Conservation (phyloP, 2,888 invertebrate genomes). For the Drosophila monieri region DNA sequence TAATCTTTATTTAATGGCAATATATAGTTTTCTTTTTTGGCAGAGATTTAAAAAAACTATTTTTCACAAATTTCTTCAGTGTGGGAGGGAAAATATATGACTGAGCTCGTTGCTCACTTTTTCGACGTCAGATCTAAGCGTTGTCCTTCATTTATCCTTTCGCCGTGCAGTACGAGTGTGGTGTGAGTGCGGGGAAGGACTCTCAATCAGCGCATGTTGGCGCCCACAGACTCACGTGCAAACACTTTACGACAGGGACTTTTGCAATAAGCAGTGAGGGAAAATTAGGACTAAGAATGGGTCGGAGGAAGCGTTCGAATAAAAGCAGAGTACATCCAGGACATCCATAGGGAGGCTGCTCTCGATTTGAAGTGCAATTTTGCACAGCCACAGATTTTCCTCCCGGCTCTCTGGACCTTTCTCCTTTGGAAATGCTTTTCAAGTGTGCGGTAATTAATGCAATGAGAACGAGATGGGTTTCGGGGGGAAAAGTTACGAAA, state of each 20-base stretch:
- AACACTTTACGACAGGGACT: constrained; percentile 69
- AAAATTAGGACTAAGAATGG: not conserved
- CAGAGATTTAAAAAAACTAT: not conserved
- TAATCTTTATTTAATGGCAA: not conserved
- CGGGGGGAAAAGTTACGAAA: constrained; percentile 46
- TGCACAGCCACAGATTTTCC: constrained; percentile 74
- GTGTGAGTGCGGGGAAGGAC: constrained; percentile 53
- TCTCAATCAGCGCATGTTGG: constrained; percentile 79
- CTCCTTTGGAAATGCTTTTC: constrained; percentile 44
- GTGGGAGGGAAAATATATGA: constrained; percentile 21
- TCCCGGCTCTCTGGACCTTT: constrained; percentile 11
- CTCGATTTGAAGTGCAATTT: constrained; percentile 72
- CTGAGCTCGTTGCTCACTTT: constrained; percentile 46
- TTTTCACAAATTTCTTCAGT: constrained; percentile 5
- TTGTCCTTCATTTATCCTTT: constrained; percentile 78
- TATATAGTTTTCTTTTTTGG: not conserved
- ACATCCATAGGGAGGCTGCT: constrained; percentile 4
- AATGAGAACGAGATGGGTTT: constrained; percentile 49
- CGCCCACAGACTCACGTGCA: constrained; percentile 76
- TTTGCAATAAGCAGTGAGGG: constrained; percentile 14
- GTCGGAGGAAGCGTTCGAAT: not conserved
- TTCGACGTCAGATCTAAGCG: constrained; percentile 69
- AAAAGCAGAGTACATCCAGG: constrained; percentile 26
- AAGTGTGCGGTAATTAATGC: constrained; percentile 74
- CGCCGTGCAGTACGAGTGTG: constrained; percentile 26